Evolutionary conservation across 1,140 invertebrate genomes (phyloP).

Genomic region (Drosophila pallidifrons): DNA sequence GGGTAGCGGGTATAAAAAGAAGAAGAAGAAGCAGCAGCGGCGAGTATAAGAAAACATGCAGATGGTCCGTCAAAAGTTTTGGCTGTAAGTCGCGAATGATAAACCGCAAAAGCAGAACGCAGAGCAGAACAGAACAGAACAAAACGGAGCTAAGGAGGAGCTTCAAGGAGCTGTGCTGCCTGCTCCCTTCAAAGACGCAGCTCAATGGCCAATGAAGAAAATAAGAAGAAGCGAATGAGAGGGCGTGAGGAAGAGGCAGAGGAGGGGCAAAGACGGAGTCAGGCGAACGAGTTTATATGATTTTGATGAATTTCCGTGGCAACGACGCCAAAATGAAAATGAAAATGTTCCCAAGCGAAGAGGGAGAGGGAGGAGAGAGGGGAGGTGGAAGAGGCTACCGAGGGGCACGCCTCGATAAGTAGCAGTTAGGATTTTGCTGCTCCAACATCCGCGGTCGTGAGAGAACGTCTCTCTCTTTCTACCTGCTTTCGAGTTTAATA

Average conservation of each 20-base stretch:
- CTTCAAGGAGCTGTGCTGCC: slow-evolving; percentile 12
- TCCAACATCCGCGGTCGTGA: slow-evolving; percentile 68
- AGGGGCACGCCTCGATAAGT: slow-evolving; percentile 70
- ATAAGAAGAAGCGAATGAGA: background rate
- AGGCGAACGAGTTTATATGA: slow-evolving; percentile 78
- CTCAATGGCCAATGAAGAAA: slow-evolving; percentile 1
- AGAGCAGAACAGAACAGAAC: background rate
- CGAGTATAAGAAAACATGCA: slow-evolving; percentile 78
- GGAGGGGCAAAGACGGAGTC: background rate
- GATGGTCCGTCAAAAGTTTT: slow-evolving; percentile 75
- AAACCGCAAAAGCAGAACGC: slow-evolving; percentile 58
- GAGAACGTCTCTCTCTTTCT: background rate
- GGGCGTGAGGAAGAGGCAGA: no score
- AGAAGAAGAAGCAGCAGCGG: slow-evolving; percentile 40
- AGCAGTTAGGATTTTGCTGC: slow-evolving; percentile 79
- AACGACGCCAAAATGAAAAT: slow-evolving; percentile 80
- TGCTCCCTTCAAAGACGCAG: background rate
- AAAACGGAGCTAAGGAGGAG: background rate
- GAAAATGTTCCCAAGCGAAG: slow-evolving; percentile 45
- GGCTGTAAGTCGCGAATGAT: slow-evolving; percentile 67
- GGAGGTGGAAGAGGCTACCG: background rate
- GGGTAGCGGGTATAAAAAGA: slow-evolving; percentile 8
- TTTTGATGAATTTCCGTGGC: slow-evolving; percentile 83
- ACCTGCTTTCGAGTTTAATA: slow-evolving; percentile 78
- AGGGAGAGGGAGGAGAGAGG: background rate